phyloP scores from a whole-genome alignment of 30 jellyfish, hydroid and myxozoan genomes.

The Chrysaora quinquecirrha region DNA sequence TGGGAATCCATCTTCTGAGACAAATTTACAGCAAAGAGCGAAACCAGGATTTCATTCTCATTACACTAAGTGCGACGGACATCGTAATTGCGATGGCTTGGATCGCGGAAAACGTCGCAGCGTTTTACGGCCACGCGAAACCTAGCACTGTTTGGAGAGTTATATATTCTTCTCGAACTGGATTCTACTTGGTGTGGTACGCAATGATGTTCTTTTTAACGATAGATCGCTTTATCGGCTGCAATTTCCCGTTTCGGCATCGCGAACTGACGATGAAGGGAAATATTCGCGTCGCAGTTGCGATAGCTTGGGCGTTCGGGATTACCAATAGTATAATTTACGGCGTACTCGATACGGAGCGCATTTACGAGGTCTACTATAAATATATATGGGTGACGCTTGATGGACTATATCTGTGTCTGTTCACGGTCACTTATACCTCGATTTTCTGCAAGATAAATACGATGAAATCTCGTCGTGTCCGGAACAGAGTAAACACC shows the following conservation, averaged over 20 bases:
- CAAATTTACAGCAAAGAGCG: not conserved
- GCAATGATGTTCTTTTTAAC: constrained; percentile 38
- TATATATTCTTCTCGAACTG: not conserved
- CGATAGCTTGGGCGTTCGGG: constrained; percentile 6
- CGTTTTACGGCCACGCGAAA: not conserved
- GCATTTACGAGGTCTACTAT: not conserved
- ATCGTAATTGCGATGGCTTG: constrained; percentile 17
- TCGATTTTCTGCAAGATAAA: constrained; percentile 5
- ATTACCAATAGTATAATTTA: not conserved
- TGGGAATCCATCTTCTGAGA: constrained; percentile 15
- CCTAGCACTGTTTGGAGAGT: not conserved
- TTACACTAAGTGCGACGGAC: constrained; percentile 14
- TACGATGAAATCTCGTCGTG: not conserved
- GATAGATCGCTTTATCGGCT: constrained; percentile 40
- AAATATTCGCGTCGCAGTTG: not conserved
- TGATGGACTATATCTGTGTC: not conserved
- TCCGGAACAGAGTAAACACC: not conserved
- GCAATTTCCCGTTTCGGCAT: constrained; percentile 34
- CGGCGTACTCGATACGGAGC: not conserved
- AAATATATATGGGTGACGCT: not conserved
- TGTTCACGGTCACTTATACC: not conserved
- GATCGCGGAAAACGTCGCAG: not conserved
- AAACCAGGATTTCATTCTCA: constrained; percentile 29
- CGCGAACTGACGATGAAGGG: not conserved
- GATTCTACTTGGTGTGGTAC: constrained; percentile 31